Evolutionary conservation across 2,888 invertebrate genomes (phyloP), one percentile per base, ranked within the genome.

Genomic region (Pterostichus niger): DNA sequence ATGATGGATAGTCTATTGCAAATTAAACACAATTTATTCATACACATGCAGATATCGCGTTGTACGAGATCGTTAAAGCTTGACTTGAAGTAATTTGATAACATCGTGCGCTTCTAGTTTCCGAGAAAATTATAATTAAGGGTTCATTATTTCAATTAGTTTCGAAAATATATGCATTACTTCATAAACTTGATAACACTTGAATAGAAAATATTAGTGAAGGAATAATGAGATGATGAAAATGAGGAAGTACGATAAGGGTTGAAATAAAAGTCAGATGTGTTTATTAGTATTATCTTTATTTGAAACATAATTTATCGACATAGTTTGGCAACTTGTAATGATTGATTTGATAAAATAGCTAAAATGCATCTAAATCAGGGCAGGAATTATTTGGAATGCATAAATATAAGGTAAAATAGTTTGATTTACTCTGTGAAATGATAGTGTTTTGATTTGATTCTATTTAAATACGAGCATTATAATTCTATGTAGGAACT

Each of bases 251-350:
- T 9, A 40, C 7, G 5, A 40, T 40, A 40, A 24, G 40, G 40
- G 2, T 40, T 40, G 9, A 71, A 80, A 73, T 54, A 54, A 81
- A 81, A 71, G 44, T 31, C 10, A 17, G 13, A n/a, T 61, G 33
- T 49, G 49, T 33, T 64, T 31, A 44, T 52, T 35, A 71, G 54
- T 81, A 80, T 71, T 44, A 56, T 81, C 71, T 81, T 81, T 81
- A 81, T 71, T 81, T 81, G 52, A 81, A 81, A 81, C 81, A 81
- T 81, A 68, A 40, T 54, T 81, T 73, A 68, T 73, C 81, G 81
- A 73, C 71, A 46, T 81, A 71, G 68, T 81, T 81, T 81, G 81
- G 81, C 81, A 81, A 75, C 75, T 49, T 75, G 49, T 24, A 11
- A 75, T 75, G 49, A 75, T 52, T 49, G 75, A 52, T 75, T 75